phyloP scores from a whole-genome alignment of 2,113 vertebrate species.

The Engystomops pustulosus region DNA sequence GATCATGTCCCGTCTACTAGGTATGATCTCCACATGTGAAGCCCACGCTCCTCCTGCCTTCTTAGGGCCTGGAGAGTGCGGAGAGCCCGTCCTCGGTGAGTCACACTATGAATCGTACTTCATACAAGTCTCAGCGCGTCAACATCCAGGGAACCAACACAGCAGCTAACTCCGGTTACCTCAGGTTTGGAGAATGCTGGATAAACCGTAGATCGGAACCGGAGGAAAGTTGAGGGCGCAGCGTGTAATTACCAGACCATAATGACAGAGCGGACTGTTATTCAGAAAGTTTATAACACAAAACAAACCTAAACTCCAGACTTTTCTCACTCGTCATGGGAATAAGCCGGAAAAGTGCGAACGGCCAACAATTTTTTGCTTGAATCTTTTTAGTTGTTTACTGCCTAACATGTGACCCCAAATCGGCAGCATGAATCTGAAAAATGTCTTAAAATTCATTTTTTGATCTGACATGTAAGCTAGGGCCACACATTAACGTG shows the following conservation, averaged over 20 bases:
- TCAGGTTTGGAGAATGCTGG: not conserved
- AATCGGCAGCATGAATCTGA: too few relatives aligned
- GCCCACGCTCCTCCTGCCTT: not conserved
- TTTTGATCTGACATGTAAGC: too few relatives aligned
- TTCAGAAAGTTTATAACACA: not conserved
- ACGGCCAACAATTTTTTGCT: too few relatives aligned
- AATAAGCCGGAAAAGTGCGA: not conserved
- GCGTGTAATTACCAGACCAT: not conserved
- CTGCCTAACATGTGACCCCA: too few relatives aligned
- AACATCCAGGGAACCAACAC: not conserved
- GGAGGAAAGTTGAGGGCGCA: not conserved
- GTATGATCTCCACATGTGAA: not conserved
- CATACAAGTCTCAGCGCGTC: not conserved
- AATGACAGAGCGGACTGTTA: not conserved
- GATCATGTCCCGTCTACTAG: not conserved
- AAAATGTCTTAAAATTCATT: too few relatives aligned
- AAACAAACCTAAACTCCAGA: not conserved
- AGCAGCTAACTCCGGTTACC: not conserved
- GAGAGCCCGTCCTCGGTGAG: slow-evolving; percentile 1
- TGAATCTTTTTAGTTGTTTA: too few relatives aligned
- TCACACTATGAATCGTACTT: not conserved
- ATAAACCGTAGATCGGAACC: not conserved
- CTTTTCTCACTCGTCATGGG: not conserved
- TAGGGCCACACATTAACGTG: too few relatives aligned
- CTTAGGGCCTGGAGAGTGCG: not conserved